phyloP scores from a whole-genome alignment of 2,113 vertebrate genomes.

The Brachionichthys hirsutus region DNA sequence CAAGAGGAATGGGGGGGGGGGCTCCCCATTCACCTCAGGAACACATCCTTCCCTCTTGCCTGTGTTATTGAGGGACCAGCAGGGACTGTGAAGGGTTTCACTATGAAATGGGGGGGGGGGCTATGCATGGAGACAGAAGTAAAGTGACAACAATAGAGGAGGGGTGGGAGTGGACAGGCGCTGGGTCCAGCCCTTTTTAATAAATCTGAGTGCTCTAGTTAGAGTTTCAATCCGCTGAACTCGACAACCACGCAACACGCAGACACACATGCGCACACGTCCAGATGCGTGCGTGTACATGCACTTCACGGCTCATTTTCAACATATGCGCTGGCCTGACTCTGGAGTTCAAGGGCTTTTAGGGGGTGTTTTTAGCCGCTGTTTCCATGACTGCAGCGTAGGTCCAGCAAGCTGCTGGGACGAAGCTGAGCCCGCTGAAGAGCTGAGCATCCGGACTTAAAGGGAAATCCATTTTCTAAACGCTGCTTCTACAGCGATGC shows the following conservation, averaged over 20 bases:
- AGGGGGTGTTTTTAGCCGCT: conserved; percentile 49
- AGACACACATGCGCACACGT: conserved; percentile 31
- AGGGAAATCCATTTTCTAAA: too few relatives aligned
- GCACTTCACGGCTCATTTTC: conserved; percentile 58
- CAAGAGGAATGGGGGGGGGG: conserved; percentile 28
- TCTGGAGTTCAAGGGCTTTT: conserved; percentile 59
- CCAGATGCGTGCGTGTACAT: conserved; percentile 26
- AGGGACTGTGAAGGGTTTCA: conserved; percentile 57
- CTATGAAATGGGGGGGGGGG: conserved; percentile 43
- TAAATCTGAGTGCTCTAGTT: conserved; percentile 80
- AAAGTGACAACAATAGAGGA: conserved; percentile 75
- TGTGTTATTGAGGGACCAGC: conserved; percentile 55
- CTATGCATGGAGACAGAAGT: conserved; percentile 67
- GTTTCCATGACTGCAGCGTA: background rate
- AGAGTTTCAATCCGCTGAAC: conserved; percentile 74
- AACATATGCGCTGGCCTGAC: conserved; percentile 52
- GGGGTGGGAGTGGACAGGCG: conserved; percentile 27
- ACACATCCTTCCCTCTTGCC: conserved; percentile 50
- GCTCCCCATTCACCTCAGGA: conserved; percentile 8
- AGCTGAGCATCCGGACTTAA: too few relatives aligned
- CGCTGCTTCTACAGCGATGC: too few relatives aligned
- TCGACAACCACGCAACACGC: conserved; percentile 62
- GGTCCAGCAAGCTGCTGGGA: too few relatives aligned
- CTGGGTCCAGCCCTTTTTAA: conserved; percentile 74
- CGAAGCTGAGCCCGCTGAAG: too few relatives aligned